A percentile compares a stretch with the other conserved stretches of the same genome.
phyloP scores from a whole-genome alignment of 2,113 vertebrate genomes.

The Orycteropus afer region DNA sequence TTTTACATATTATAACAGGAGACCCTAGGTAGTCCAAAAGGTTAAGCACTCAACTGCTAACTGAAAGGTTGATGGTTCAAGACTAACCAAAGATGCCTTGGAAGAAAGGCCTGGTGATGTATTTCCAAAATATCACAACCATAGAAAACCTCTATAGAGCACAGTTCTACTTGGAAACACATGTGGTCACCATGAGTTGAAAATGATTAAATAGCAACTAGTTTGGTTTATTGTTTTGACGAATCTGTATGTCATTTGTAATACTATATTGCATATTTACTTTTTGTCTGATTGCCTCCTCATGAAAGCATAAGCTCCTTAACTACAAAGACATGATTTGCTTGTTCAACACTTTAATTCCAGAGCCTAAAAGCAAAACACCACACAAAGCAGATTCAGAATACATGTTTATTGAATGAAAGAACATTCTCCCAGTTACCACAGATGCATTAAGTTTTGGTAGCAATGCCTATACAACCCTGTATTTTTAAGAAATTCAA shows the following conservation, averaged over 20 bases:
- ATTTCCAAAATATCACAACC: no score
- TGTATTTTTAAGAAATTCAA: not conserved
- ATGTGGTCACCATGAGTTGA: not conserved
- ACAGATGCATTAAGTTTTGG: not conserved
- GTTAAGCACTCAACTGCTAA: no score
- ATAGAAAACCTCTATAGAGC: no score
- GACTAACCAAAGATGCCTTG: no score
- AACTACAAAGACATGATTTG: slow-evolving; percentile 3
- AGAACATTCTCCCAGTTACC: not conserved
- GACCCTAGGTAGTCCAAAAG: no score
- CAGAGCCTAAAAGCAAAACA: not conserved
- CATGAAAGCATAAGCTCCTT: not conserved
- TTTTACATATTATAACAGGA: no score
- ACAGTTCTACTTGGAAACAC: not conserved
- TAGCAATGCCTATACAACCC: not conserved
- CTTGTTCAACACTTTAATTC: not conserved
- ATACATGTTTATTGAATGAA: not conserved
- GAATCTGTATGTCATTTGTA: no score
- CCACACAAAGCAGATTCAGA: not conserved
- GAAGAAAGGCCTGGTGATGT: no score
- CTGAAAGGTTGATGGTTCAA: no score
- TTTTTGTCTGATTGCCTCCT: not conserved
- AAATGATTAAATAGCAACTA: not conserved
- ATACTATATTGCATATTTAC: not conserved
- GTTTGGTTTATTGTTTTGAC: not conserved